Base-by-base conservation (phyloP, 2,797 vertebrate genomes). In the Micropoecilia bifurca region DNA sequence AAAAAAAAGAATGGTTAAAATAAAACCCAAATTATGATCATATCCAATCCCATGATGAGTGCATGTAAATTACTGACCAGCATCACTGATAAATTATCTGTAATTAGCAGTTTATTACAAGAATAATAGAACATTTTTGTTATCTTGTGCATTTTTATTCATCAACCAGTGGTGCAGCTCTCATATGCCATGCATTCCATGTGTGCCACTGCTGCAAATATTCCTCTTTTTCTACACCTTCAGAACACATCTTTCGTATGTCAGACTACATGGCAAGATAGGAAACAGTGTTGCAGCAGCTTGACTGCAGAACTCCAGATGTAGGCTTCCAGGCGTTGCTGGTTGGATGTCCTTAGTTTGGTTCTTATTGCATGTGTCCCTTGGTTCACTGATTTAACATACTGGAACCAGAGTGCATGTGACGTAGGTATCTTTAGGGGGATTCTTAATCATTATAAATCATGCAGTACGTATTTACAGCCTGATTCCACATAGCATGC, bases 101-200 rank as follows among this genome's bases (percentile, higher is more conserved):
- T 72, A 61, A 83, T 61, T 83, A 91, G 87, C 86, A 87, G 74
- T 87, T 89, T 88, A 80, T 75, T 77, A 68, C 87, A 88, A 92
- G 91, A 95, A 93, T 92, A 91, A 95, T 94, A 61, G 85, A 92
- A 81, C 80, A 66, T 50, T 50, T 84, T 20, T 22, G 88, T 80
- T 91, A 75, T 87, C 94, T 91, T 89, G 83, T 92, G 87, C 89
- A 84, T 88, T 87, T 90, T 90, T 91, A 91, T 93, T 89, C 83
- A 89, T 90, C 78, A 81, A 18, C 12, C 12, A 59, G 28, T 18
- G 59, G 13, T 6, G 6, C 16, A 20, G 59, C 59, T 63, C 16
- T 36, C 16, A 63, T 36, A 16, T 36, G 30, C 30, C 30, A 63
- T 36, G 16, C 6, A 63, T 30, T 16, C 59, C 16, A 61, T 61